These are phyloP conservation scores for Gadopsis marmoratus DNA, from an alignment of 2,797 vertebrate genomes.

Conservation along the genomic window DNA sequence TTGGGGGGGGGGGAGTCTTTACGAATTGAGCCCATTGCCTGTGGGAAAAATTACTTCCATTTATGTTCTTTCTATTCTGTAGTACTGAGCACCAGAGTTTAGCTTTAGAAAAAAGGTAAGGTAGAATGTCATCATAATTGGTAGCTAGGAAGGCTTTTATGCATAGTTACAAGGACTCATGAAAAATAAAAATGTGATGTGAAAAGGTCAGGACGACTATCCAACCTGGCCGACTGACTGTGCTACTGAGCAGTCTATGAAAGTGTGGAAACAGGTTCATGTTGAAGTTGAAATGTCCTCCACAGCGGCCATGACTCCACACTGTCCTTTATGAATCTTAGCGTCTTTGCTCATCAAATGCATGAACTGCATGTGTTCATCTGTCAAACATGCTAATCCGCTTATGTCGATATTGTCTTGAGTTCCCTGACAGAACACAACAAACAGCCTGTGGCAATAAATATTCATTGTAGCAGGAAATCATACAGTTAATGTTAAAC, in stretches of 20 bases:
- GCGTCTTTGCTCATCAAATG: constrained; percentile 36
- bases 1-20: background rate
- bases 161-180: background rate
- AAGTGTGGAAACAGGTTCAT: background rate
- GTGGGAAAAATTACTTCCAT: background rate
- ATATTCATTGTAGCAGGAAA: constrained; percentile 23
- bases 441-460: constrained; percentile 25
- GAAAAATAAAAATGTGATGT: background rate
- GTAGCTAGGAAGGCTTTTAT: background rate
- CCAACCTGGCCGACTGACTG: background rate
- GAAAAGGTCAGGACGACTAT: background rate
- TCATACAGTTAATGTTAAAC: constrained; percentile 2
- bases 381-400: constrained; percentile 46
- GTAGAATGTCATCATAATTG: background rate
- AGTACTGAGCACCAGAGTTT: background rate
- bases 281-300: background rate
- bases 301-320: background rate
- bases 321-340: constrained; percentile 13
- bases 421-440: constrained; percentile 22
- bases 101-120: background rate
- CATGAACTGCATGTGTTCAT: constrained; percentile 39
- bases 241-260: background rate
- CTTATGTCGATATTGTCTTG: constrained; percentile 9
- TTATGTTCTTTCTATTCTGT: background rate
- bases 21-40: background rate